Conservation (phyloP, 2,113 vertebrate species). For the Gavia stellata region DNA sequence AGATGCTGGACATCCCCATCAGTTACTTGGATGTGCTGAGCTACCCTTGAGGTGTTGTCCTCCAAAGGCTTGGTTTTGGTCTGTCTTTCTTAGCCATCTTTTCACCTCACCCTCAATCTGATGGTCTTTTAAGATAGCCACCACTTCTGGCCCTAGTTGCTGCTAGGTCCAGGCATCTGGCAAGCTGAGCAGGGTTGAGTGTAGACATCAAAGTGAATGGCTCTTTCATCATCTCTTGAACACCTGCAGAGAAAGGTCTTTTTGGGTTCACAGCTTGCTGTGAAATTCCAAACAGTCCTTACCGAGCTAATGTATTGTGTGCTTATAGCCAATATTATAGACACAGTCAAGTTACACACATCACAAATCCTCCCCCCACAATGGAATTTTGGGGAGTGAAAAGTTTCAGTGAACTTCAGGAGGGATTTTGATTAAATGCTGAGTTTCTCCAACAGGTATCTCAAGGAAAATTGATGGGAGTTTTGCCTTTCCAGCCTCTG, state of each 20-base stretch:
- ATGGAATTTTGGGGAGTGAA: neutral
- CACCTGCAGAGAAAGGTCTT: neutral
- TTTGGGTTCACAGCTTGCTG: neutral
- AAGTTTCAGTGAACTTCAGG: neutral
- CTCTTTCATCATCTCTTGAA: neutral
- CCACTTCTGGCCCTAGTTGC: neutral
- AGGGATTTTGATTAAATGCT: neutral
- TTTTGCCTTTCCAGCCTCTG: slow-evolving; percentile 4
- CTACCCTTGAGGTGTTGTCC: neutral
- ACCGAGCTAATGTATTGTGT: neutral
- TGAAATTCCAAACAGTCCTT: neutral
- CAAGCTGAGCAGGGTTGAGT: neutral
- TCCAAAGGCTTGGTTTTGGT: neutral
- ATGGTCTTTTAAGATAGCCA: neutral
- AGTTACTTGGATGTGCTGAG: neutral
- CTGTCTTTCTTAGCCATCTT: neutral
- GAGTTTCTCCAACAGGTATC: neutral
- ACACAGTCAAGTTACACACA: neutral
- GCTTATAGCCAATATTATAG: neutral
- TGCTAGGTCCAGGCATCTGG: neutral
- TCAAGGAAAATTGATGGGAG: neutral
- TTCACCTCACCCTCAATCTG: neutral
- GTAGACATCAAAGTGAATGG: neutral
- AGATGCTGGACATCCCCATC: neutral
- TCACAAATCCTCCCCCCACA: neutral